Evolutionary conservation across 2,888 invertebrate species (phyloP), one percentile per base, ranked within the genome.

Genomic region (Phengaris arion): DNA sequence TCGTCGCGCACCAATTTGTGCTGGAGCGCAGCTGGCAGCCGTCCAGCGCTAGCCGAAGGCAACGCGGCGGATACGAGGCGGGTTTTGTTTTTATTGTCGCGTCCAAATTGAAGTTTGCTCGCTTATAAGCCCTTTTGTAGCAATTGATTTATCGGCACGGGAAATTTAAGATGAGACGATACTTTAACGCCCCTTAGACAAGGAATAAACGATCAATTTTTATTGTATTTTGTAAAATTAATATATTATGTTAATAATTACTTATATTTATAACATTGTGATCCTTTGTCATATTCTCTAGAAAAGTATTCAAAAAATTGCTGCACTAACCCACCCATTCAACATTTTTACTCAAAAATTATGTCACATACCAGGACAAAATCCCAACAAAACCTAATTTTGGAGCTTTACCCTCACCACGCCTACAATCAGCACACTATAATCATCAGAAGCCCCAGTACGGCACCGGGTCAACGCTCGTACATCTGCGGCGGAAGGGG

Each of bases 401-500:
- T n/a, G 1, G 10, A 35, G 12, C 6, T 12, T 6, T 35, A 35
- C 12, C 2, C 64, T 45, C 35, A 6, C 9, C 64, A 52, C 64
- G 64, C 64, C 64, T 10, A 64, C 64, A 45, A 64, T 59, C 10
- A 15, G 59, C 59, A 22, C 59, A 22, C 22, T 15, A 57, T 15
- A 22, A 59, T 64, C 35, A 64, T 64, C 64, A 64, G 64, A 64
- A 45, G 64, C 64, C 64, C 35, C 35, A 45, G 64, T 64, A 64
- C 64, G 64, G 64, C 69, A 48, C 48, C 51, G 81, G 84, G 83
- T 85, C 82, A 85, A 80, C 78, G 83, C 81, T 82, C 81, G 80
- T 78, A 80, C 82, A 90, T 89, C 89, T 89, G 90, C 87, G 82
- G 82, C 85, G 88, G 86, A 86, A 87, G 85, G 87, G 85, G 85